Percentiles rank a stretch among this genome's conserved stretches.
These are phyloP conservation scores for Stegodyphus mimosarum DNA, from an alignment of 1,140 invertebrate species.

Conservation along the genomic window DNA sequence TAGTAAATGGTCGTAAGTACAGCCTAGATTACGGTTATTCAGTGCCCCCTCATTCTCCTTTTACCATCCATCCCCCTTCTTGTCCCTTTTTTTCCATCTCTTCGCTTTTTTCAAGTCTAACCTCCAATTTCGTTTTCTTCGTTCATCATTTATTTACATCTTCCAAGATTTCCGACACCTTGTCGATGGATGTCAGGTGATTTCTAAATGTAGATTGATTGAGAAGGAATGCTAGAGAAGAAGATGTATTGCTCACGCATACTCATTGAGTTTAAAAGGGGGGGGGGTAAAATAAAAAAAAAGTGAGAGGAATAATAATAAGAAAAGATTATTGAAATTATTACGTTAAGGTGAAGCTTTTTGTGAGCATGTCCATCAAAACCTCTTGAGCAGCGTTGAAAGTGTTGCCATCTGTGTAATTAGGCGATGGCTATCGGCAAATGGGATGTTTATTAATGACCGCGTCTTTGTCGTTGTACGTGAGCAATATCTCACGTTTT, in stretches of 20 bases:
- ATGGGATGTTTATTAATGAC: constrained; percentile 11
- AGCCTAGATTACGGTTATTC: constrained; percentile 10
- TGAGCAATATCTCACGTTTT: too few species aligned
- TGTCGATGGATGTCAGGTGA: constrained; percentile 49
- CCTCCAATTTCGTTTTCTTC: too few species aligned
- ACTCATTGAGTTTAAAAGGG: not conserved
- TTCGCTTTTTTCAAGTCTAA: too few species aligned
- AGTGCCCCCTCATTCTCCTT: not conserved
- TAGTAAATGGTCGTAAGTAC: constrained; percentile 39
- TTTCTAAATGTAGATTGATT: constrained; percentile 55
- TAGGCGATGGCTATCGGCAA: not conserved
- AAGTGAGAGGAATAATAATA: not conserved
- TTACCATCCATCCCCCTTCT: not conserved
- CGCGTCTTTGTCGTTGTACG: not conserved
- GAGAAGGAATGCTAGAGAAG: not conserved
- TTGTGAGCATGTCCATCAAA: not conserved
- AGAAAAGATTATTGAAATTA: not conserved
- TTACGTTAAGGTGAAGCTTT: not conserved
- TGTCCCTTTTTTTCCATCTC: constrained; percentile 1
- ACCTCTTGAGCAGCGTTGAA: not conserved
- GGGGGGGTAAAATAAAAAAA: not conserved
- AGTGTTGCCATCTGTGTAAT: not conserved
- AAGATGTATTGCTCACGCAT: constrained; percentile 21
- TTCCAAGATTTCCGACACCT: constrained; percentile 40
- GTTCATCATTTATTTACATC: constrained; percentile 46